A percentile compares a stretch with the other conserved stretches of the same genome.
Evolutionary conservation across 2,888 invertebrate genomes (phyloP).

Genomic region (Tuta absoluta): DNA sequence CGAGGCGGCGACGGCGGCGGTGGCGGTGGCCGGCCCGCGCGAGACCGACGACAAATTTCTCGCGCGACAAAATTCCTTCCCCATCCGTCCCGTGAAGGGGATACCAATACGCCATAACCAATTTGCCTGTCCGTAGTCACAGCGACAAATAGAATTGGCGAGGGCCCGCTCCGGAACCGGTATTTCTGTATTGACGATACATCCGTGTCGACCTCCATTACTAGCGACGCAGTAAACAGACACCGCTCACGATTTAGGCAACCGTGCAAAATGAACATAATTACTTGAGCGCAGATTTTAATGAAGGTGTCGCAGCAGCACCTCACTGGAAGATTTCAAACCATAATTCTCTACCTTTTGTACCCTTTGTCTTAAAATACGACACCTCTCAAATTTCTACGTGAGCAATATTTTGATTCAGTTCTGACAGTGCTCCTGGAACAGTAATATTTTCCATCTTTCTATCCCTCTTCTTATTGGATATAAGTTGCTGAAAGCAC

Average conservation of each 20-base stretch:
- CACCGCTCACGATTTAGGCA: conserved; percentile 1
- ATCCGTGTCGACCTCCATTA: conserved; percentile 20
- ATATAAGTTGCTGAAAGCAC: neutral
- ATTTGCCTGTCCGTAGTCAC: conserved; percentile 46
- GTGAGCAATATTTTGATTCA: conserved; percentile 30
- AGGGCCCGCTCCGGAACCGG: conserved; percentile 18
- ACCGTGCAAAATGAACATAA: conserved; percentile 47
- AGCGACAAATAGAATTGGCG: conserved; percentile 35
- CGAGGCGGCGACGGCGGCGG: conserved; percentile 29
- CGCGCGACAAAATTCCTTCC: conserved; percentile 46
- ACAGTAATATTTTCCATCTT: neutral
- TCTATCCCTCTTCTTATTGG: neutral
- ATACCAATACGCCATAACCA: conserved; percentile 48
- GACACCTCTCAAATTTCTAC: conserved; percentile 44
- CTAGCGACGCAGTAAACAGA: conserved; percentile 20
- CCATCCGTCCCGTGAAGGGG: conserved; percentile 47
- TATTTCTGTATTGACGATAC: conserved; percentile 2
- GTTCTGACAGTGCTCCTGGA: conserved; percentile 6
- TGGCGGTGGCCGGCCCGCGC: conserved; percentile 24
- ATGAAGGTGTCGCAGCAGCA: conserved; percentile 56
- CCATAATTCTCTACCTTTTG: conserved; percentile 61
- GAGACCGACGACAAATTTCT: conserved; percentile 32
- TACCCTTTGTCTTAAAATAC: conserved; percentile 55
- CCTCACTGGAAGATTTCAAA: conserved; percentile 53
- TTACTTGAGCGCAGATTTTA: conserved; percentile 55